phyloP scores from a whole-genome alignment of 2,888 invertebrate genomes.

The Tenodera sinensis region DNA sequence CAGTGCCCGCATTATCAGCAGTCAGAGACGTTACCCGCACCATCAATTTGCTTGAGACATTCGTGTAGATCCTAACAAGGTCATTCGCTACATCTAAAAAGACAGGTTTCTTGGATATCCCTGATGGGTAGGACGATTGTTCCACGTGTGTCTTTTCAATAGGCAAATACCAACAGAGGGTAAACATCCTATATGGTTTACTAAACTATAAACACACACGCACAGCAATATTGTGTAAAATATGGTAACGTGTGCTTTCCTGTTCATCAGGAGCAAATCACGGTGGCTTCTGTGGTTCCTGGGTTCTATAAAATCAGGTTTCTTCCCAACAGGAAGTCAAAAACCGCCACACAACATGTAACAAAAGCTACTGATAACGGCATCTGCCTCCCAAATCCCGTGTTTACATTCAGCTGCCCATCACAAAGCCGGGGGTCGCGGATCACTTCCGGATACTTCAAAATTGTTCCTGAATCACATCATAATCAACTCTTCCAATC shows the following conservation, averaged over 20 bases:
- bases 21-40: too few relatives aligned
- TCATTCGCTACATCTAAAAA: too few relatives aligned
- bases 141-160: too few relatives aligned
- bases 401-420: not conserved
- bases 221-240: not conserved
- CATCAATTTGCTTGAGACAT: too few relatives aligned
- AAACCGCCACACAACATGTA: not conserved
- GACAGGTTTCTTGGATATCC: too few relatives aligned
- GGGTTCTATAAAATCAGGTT: not conserved
- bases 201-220: too few relatives aligned
- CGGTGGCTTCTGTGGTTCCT: too few relatives aligned
- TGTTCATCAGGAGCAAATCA: not conserved
- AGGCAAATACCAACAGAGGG: too few relatives aligned
- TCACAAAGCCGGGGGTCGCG: not conserved
- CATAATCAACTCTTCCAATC: not conserved
- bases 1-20: too few relatives aligned
- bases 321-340: not conserved
- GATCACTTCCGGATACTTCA: not conserved
- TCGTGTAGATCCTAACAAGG: too few relatives aligned
- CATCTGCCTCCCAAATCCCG: not conserved
- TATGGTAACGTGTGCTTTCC: not conserved
- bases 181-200: too few relatives aligned
- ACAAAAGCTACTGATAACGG: not conserved
- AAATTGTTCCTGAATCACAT: not conserved
- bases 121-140: too few relatives aligned